Base-by-base conservation (phyloP, 2,888 invertebrate species). In the Teleiodes luculella region DNA sequence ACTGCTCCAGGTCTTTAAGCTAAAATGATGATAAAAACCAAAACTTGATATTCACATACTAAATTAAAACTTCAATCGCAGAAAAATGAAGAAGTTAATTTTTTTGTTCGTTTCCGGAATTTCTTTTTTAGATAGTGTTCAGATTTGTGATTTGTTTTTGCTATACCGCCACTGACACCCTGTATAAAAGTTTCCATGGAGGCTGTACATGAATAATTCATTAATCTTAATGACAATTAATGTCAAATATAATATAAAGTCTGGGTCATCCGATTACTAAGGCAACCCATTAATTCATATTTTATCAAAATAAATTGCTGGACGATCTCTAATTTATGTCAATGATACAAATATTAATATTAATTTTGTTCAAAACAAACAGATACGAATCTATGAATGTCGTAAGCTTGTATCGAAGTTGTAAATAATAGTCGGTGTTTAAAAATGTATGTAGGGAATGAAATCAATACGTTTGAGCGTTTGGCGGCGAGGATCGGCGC, bases 381-480 rank as follows among this genome's bases (percentile, higher is more conserved):
- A 36, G 53, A 49, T 39, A 33, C 43, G 52, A 49, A 51, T 57
- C 43, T 37, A n/a, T n/a, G 37, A 14, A 37, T 5, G 5, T 14
- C 7, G 7, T 37, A 43, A 63, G 18, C 39, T 41, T 24, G 28
- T 28, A 43, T 43, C 13, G 24, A 4, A 43, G 43, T 43, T 43
- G 43, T 43, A 43, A 28, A 43, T 43, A 43, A 24, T 43, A 43
- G 43, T 28, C 74, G 73, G 43, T 28, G 43, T 43, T 82, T 79
- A 82, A 85, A 83, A 83, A 80, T 84, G 72, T 75, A 83, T 78
- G 78, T 66, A 70, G 67, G 77, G 79, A 82, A 83, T 82, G 78
- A 83, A 84, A 86, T 83, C 84, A 78, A 86, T 83, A 85, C 75
- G 73, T 79, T 74, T 75, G 77, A 80, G 74, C 79, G 78, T 78